Conservation (phyloP, 1,140 invertebrate species). For the Leptinotarsa lineolata region DNA sequence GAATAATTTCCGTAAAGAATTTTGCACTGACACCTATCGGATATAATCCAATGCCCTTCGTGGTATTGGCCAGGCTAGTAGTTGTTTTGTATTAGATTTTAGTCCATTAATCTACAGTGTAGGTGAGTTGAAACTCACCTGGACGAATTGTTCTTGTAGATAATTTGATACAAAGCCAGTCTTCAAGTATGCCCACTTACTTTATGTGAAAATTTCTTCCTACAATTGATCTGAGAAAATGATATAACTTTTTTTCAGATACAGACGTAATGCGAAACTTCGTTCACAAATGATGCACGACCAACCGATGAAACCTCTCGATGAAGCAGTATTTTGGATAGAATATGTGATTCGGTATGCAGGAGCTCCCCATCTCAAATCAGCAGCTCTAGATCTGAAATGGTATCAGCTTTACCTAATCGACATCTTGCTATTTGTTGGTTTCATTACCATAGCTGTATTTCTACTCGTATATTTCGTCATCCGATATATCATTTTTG, state of each 20-base stretch:
- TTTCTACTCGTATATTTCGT: background rate
- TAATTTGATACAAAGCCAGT: too few species aligned
- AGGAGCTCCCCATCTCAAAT: conserved; percentile 66
- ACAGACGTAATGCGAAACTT: conserved; percentile 53
- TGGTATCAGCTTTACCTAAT: conserved; percentile 1
- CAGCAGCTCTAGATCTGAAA: conserved; percentile 62
- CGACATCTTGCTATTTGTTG: background rate
- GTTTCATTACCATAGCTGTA: background rate
- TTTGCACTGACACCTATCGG: too few species aligned
- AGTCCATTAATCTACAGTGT: too few species aligned
- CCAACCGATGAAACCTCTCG: conserved; percentile 60
- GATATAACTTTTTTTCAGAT: conserved; percentile 39
- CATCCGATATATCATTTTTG: background rate
- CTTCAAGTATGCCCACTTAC: too few species aligned
- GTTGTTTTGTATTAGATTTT: too few species aligned
- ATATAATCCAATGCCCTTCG: too few species aligned
- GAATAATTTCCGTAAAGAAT: too few species aligned
- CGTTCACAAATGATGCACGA: conserved; percentile 62
- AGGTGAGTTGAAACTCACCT: too few species aligned
- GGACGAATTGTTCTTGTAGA: too few species aligned
- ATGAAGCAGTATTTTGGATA: conserved; percentile 71
- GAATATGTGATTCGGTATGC: conserved; percentile 71
- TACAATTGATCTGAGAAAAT: background rate
- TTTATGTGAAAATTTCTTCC: too few species aligned
- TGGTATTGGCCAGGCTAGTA: too few species aligned